Evolutionary conservation across 2,113 vertebrate species (phyloP).

Genomic region (Catharus bicknelli): DNA sequence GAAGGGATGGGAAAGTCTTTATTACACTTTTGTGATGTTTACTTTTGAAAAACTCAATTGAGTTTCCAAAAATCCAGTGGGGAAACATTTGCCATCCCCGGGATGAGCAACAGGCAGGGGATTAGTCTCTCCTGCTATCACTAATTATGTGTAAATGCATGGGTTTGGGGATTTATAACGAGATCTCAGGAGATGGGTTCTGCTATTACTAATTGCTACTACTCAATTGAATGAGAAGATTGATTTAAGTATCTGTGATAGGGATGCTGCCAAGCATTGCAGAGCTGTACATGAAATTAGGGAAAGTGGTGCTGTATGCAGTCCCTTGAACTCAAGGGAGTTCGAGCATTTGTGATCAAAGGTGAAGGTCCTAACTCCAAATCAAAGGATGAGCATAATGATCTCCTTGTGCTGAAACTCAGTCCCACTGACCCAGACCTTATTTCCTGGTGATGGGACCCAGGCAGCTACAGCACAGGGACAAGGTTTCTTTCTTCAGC

Average conservation of each 20-base stretch:
- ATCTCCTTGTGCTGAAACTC: background rate
- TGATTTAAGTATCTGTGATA: background rate
- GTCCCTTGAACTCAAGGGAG: background rate
- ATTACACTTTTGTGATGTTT: background rate
- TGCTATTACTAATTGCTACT: constrained; percentile 4
- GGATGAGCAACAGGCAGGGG: background rate
- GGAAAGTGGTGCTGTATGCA: background rate
- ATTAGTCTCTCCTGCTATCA: background rate
- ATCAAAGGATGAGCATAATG: background rate
- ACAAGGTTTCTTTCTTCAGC: background rate
- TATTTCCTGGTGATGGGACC: background rate
- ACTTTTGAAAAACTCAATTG: constrained; percentile 2
- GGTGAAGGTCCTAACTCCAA: background rate
- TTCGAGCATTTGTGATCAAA: background rate
- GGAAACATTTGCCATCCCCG: background rate
- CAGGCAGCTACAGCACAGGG: background rate
- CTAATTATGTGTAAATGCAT: background rate
- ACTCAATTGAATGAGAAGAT: background rate
- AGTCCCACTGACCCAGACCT: background rate
- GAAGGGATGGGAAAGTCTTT: background rate
- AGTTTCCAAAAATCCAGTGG: background rate
- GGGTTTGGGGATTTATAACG: constrained; percentile 10
- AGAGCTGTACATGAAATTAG: background rate
- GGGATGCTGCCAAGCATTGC: background rate
- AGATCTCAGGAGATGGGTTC: constrained; percentile 6